Base-by-base conservation (phyloP, 2,797 vertebrate species). In the Pampus argenteus region DNA sequence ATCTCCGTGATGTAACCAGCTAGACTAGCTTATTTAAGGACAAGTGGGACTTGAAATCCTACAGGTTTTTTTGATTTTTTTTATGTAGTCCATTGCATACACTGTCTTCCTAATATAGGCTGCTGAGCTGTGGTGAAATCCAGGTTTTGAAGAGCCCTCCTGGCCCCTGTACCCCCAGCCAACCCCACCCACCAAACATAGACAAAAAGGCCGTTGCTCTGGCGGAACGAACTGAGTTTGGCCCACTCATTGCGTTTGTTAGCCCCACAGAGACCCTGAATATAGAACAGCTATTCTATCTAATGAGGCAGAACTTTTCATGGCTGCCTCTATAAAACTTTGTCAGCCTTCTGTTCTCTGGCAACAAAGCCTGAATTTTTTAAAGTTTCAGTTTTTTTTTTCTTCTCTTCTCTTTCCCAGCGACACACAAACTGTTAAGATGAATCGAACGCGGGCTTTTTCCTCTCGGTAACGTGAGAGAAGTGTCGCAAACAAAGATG, bases 241-340 rank as follows among this genome's bases (percentile, higher is more conserved):
- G 88, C 89, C 89, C 90, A 76, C 84, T 89, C 88, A 54, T 84
- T 86, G 88, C 71, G 3, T 88, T 84, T 89, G 82, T 87, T 91
- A 70, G 86, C 88, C 89, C 89, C 89, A 71, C 81, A 79, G 90
- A 93, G 91, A 88, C 90, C 87, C 86, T 92, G 91, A 93, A 93
- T 93, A 92, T 91, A 90, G 90, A 93, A 72, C 92, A 92, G 90
- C 89, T 78, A 88, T 92, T 92, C 87, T 82, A 83, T 91, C 87
- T 93, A 93, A 93, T 92, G 91, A 93, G 88, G 92, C 89, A 92
- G 89, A 93, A 91, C 89, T 92, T 92, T 92, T 92, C 87, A 88
- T 80, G 88, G 86, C 83, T 90, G 88, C 90, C 81, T 90, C 89
- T 74, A 81, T 85, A 89, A 91, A 93, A 93, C 91, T 92, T 91